Evolutionary conservation across 2,797 vertebrate species (phyloP).

Genomic region (Falco concolor): DNA sequence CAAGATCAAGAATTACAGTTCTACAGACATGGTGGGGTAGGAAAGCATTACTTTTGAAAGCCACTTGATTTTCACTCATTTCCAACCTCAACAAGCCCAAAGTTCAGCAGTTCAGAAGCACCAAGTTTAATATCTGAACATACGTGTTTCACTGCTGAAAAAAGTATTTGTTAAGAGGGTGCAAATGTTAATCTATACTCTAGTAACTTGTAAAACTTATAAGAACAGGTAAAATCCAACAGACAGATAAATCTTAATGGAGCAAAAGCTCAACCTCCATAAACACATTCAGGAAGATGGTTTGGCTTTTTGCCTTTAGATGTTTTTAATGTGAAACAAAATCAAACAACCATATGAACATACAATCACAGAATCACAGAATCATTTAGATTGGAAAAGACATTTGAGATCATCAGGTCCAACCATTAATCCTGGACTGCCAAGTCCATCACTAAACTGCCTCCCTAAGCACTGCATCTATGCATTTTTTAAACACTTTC

Average conservation of each 20-base stretch:
- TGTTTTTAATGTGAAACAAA: background rate
- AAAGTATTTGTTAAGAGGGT: background rate
- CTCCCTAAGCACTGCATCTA: too few relatives aligned
- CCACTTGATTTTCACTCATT: background rate
- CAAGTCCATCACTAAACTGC: too few relatives aligned
- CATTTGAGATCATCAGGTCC: too few relatives aligned
- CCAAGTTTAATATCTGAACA: background rate
- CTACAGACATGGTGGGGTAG: background rate
- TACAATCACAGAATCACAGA: too few relatives aligned
- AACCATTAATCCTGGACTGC: too few relatives aligned
- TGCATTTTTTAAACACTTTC: too few relatives aligned
- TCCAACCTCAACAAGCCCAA: background rate
- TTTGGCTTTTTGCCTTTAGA: background rate
- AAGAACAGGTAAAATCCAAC: background rate
- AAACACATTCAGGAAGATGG: background rate
- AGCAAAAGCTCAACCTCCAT: background rate
- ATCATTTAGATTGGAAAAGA: too few relatives aligned
- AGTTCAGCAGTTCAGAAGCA: background rate
- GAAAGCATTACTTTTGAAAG: background rate
- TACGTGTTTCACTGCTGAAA: background rate
- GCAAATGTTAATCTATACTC: background rate
- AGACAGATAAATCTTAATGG: background rate
- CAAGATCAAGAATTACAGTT: background rate
- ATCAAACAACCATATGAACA: background rate
- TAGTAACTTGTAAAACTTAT: background rate